Evolutionary conservation across 1,140 invertebrate genomes (phyloP).

Genomic region (Gryllus bimaculatus): DNA sequence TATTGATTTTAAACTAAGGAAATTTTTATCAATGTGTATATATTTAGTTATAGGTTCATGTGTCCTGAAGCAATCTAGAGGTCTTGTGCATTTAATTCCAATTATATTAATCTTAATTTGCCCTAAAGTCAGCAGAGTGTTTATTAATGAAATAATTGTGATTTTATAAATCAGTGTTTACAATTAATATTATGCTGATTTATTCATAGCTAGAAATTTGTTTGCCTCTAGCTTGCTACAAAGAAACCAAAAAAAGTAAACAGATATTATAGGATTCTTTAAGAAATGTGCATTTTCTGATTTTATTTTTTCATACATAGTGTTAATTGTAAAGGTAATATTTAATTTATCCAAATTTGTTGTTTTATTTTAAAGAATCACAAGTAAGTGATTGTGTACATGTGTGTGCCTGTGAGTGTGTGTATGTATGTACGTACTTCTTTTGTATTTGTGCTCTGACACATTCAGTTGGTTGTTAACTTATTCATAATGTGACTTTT

Average conservation of each 20-base stretch:
- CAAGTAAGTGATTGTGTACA: neutral
- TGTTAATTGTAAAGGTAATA: neutral
- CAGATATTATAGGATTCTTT: neutral
- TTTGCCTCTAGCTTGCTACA: neutral
- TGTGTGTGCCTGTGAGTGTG: neutral
- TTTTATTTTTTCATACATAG: neutral
- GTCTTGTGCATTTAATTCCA: neutral
- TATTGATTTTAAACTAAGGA: neutral
- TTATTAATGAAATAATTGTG: too few species aligned
- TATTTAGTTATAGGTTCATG: neutral
- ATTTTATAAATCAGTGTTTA: neutral
- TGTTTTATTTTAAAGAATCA: neutral
- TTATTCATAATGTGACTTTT: neutral
- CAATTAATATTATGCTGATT: neutral
- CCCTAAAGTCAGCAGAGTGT: too few species aligned
- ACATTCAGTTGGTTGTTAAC: neutral
- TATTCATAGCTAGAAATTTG: neutral
- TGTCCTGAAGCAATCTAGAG: neutral
- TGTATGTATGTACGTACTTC: neutral
- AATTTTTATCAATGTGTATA: neutral
- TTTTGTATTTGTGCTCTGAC: neutral
- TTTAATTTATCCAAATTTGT: neutral
- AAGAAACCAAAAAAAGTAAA: neutral
- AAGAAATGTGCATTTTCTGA: neutral
- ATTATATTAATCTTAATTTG: neutral